Percentiles rank a stretch among this genome's conserved stretches.
phyloP scores from a whole-genome alignment of 2,113 vertebrate species.

The Octodon degus region DNA sequence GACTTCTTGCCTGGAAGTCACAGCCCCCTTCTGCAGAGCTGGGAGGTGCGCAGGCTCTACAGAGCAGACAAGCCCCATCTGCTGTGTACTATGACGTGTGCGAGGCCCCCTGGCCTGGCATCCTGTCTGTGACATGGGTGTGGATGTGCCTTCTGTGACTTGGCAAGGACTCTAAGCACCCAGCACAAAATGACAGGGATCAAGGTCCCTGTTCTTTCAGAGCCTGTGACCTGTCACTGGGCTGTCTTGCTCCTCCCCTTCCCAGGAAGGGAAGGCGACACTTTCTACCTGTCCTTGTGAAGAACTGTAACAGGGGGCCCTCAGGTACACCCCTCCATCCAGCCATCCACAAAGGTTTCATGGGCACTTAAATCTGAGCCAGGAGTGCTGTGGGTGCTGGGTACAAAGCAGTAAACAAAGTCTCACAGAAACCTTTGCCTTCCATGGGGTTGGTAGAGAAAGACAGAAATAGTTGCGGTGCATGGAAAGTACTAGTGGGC shows the following conservation, averaged over 20 bases:
- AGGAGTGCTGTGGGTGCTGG: not conserved
- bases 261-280: not conserved
- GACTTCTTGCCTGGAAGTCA: not conserved
- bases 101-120: not conserved
- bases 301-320: not conserved
- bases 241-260: not conserved
- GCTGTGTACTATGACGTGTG: not conserved
- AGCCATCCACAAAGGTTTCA: not conserved
- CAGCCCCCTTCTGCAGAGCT: not conserved
- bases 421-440: not conserved
- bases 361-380: not conserved
- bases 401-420: not conserved
- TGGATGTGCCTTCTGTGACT: not conserved
- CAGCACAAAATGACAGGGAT: not conserved
- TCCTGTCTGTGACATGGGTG: not conserved
- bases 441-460: not conserved
- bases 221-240: not conserved
- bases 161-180: not conserved
- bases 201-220: too few relatives aligned
- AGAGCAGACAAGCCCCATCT: not conserved
- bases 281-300: not conserved
- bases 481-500: not conserved
- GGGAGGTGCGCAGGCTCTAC: fast-evolving
- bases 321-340: not conserved
- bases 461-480: not conserved